Evolutionary conservation across 2,113 vertebrate genomes (phyloP).

Genomic region (Dromiciops gliroides): DNA sequence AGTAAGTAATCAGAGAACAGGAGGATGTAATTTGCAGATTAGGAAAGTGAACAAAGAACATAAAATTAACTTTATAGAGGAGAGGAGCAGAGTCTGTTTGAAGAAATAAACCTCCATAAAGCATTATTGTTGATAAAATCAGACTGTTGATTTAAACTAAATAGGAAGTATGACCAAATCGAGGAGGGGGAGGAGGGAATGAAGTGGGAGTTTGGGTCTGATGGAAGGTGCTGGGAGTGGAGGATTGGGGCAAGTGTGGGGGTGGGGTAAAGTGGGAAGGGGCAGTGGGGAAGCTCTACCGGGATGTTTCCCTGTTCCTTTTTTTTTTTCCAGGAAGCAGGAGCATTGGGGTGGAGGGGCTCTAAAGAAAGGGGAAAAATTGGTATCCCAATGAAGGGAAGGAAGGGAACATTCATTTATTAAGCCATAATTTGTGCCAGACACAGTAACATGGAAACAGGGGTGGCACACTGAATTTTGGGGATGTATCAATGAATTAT

Average conservation of each 20-base stretch:
- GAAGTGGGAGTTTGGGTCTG: constrained; percentile 29
- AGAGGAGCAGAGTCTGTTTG: constrained; percentile 64
- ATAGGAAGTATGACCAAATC: constrained; percentile 69
- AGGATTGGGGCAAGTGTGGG: not conserved
- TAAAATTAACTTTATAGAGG: constrained; percentile 88
- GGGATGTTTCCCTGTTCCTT: not conserved
- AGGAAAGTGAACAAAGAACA: constrained; percentile 87
- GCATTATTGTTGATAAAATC: constrained; percentile 77
- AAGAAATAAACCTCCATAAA: constrained; percentile 73
- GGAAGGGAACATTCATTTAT: not conserved
- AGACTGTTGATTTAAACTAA: constrained; percentile 75
- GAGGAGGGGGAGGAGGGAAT: not conserved
- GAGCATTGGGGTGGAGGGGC: not conserved
- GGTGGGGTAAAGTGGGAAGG: not conserved
- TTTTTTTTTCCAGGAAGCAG: not conserved
- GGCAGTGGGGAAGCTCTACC: not conserved
- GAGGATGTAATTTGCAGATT: constrained; percentile 89
- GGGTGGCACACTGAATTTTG: not conserved
- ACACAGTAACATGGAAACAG: not conserved
- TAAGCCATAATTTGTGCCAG: not conserved
- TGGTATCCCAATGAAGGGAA: not conserved
- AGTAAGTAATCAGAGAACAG: constrained; percentile 84
- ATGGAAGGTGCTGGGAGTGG: not conserved
- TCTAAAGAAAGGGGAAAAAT: not conserved
- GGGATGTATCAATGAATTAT: not conserved